A percentile compares a stretch with the other conserved stretches of the same genome.
phyloP scores from a whole-genome alignment of 1,140 invertebrate species.

The Portunus trituberculatus region DNA sequence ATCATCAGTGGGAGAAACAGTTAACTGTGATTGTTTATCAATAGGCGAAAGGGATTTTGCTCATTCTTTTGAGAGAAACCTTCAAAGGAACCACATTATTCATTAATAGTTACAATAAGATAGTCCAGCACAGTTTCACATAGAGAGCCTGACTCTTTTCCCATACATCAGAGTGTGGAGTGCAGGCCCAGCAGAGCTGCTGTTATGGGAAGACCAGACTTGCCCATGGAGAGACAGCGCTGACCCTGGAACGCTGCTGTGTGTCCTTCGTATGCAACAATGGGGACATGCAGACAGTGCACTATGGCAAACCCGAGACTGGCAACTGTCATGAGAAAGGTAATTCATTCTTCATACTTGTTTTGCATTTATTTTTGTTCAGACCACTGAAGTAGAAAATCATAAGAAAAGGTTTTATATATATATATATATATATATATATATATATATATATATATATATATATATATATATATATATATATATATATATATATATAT shows the following conservation, averaged over 20 bases:
- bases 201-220: not conserved
- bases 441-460: constrained; percentile 59
- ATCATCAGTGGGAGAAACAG: not conserved
- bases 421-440: constrained; percentile 58
- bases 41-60: too few relatives aligned
- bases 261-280: not conserved
- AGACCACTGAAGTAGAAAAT: too few relatives aligned
- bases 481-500: constrained; percentile 26
- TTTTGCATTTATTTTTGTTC: too few relatives aligned
- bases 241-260: not conserved
- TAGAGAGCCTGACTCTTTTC: not conserved
- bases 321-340: not conserved
- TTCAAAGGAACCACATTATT: too few relatives aligned
- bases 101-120: too few relatives aligned
- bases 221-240: not conserved
- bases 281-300: not conserved
- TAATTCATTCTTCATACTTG: too few relatives aligned
- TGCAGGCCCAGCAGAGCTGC: not conserved
- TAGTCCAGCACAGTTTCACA: too few relatives aligned
- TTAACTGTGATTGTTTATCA: too few relatives aligned
- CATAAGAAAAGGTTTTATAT: not conserved
- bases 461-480: constrained; percentile 44
- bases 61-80: too few relatives aligned
- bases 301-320: not conserved
- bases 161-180: not conserved